Evolutionary conservation across 2,888 invertebrate species (phyloP).

Genomic region (Hyppa rectilinea): DNA sequence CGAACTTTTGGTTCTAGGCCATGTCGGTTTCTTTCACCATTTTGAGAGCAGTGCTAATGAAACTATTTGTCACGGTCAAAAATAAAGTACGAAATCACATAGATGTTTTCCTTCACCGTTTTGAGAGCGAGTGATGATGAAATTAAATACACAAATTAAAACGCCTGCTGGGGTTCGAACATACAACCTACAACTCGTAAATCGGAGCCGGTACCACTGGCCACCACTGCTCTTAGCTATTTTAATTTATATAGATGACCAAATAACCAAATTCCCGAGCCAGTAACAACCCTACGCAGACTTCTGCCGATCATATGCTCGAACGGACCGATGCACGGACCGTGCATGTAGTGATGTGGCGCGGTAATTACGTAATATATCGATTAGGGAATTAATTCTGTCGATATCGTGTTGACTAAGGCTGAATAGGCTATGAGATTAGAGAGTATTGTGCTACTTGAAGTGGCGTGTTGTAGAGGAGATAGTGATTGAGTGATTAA

Average conservation of each 20-base stretch:
- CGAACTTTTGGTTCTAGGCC: background rate
- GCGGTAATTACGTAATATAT: conserved; percentile 49
- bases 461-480: conserved; percentile 3
- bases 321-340: conserved; percentile 67
- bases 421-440: conserved; percentile 11
- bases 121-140: too few species aligned
- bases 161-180: too few species aligned
- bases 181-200: too few species aligned
- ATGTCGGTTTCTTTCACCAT: too few species aligned
- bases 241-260: background rate
- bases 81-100: too few species aligned
- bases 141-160: too few species aligned
- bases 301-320: conserved; percentile 70
- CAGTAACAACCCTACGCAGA: conserved; percentile 49
- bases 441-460: conserved; percentile 17
- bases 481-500: conserved; percentile 25
- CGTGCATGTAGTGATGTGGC: conserved; percentile 60
- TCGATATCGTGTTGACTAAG: conserved; percentile 18
- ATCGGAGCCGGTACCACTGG: too few species aligned
- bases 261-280: conserved; percentile 14
- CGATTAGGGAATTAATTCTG: conserved; percentile 47
- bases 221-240: too few species aligned
- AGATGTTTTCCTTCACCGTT: too few species aligned
- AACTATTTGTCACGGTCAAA: too few species aligned
- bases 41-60: too few species aligned